phyloP scores from a whole-genome alignment of 2,113 vertebrate species.

The Plecotus auritus region DNA sequence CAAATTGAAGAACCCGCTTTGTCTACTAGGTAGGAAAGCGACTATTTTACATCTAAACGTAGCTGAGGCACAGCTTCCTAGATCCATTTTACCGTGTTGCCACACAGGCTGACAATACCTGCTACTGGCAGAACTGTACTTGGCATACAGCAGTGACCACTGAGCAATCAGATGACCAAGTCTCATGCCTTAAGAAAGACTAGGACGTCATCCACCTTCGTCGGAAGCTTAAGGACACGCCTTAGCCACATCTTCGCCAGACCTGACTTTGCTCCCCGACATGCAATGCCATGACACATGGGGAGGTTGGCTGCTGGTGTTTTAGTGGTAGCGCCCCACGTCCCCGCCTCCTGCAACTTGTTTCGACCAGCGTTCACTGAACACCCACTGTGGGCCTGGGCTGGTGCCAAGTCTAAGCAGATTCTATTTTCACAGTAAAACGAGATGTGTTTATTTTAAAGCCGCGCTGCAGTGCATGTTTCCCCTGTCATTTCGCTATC shows the following conservation, averaged over 20 bases:
- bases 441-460: not conserved
- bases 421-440: constrained; percentile 30
- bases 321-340: not conserved
- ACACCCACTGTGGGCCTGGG: not conserved
- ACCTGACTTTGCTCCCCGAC: not conserved
- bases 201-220: not conserved
- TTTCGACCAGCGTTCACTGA: not conserved
- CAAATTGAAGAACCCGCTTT: not conserved
- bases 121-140: not conserved
- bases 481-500: constrained; percentile 6
- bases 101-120: not conserved
- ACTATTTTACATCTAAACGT: not conserved
- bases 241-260: not conserved
- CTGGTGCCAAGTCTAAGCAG: not conserved
- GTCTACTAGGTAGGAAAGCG: not conserved
- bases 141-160: not conserved
- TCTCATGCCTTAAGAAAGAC: not conserved
- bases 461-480: not conserved
- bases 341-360: not conserved
- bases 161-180: not conserved
- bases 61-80: not conserved
- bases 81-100: not conserved
- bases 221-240: not conserved
- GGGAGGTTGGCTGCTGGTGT: not conserved
- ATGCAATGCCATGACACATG: not conserved